Evolutionary conservation across 2,888 invertebrate species (phyloP).

Genomic region (Zhuqinia jingwanae): DNA sequence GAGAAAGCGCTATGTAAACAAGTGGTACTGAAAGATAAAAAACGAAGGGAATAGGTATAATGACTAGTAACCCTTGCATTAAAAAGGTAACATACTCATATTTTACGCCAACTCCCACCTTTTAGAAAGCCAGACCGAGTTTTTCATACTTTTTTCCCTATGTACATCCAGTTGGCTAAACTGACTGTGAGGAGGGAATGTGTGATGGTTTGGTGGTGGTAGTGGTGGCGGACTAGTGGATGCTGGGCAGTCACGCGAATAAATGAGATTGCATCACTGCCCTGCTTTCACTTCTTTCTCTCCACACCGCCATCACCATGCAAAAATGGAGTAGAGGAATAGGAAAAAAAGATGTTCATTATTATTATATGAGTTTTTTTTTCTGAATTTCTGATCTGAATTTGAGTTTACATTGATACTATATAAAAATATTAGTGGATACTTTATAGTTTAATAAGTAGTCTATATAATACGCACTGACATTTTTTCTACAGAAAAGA

Average conservation of each 20-base stretch:
- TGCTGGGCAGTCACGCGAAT: conserved; percentile 56
- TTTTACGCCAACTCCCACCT: neutral
- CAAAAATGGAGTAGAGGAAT: neutral
- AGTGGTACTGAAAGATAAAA: no score
- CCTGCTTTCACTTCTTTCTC: neutral
- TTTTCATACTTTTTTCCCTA: neutral
- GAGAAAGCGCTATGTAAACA: no score
- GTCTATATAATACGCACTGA: neutral
- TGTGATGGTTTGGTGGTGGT: neutral
- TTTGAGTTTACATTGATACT: neutral
- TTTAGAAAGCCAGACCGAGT: conserved; percentile 17
- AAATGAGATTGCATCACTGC: conserved; percentile 54
- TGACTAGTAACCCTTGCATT: conserved; percentile 8
- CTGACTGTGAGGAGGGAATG: neutral
- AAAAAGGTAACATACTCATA: neutral
- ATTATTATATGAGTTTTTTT: conserved; percentile 18
- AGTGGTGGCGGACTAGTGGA: neutral
- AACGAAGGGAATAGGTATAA: no score
- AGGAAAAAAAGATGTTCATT: conserved; percentile 29
- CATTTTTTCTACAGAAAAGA: no score
- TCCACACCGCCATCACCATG: neutral
- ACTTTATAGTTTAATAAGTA: neutral
- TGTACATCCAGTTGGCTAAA: conserved; percentile 22
- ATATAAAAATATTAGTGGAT: no score
- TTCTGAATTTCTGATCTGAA: no score